Evolutionary conservation across 2,888 invertebrate species (phyloP).

Genomic region (Odontomyia ornata): DNA sequence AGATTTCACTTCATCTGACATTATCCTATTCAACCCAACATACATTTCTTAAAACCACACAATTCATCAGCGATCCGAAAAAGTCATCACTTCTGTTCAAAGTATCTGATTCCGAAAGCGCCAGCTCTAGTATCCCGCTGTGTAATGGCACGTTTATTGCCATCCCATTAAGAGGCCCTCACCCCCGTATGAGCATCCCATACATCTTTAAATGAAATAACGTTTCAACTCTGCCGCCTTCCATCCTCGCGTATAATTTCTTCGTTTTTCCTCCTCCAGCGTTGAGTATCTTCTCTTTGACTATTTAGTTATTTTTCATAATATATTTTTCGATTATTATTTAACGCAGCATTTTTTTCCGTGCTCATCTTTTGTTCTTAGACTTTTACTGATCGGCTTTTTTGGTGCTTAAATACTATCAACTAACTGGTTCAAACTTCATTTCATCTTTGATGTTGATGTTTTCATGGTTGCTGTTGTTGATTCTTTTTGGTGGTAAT

Average conservation of each 20-base stretch:
- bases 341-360: slow-evolving; percentile 6
- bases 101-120: slow-evolving; percentile 29
- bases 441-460: slow-evolving; percentile 13
- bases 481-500: slow-evolving; percentile 30
- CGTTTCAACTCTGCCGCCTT: slow-evolving; percentile 4
- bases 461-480: slow-evolving; percentile 24
- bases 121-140: slow-evolving; percentile 30
- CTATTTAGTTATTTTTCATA: slow-evolving; percentile 34
- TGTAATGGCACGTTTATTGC: slow-evolving; percentile 38
- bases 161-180: slow-evolving; percentile 24
- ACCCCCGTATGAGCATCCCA: neutral
- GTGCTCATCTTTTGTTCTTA: neutral
- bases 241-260: neutral
- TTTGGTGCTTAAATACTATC: neutral
- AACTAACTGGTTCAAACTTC: neutral
- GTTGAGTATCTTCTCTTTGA: neutral
- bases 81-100: slow-evolving; percentile 39
- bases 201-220: slow-evolving; percentile 8
- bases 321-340: slow-evolving; percentile 33
- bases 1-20: neutral
- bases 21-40: no score
- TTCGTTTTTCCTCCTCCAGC: neutral
- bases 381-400: slow-evolving; percentile 19
- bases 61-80: slow-evolving; percentile 24
- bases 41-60: neutral